Conservation (phyloP, 2,113 vertebrate genomes). For the Poeciliopsis prolifica region DNA sequence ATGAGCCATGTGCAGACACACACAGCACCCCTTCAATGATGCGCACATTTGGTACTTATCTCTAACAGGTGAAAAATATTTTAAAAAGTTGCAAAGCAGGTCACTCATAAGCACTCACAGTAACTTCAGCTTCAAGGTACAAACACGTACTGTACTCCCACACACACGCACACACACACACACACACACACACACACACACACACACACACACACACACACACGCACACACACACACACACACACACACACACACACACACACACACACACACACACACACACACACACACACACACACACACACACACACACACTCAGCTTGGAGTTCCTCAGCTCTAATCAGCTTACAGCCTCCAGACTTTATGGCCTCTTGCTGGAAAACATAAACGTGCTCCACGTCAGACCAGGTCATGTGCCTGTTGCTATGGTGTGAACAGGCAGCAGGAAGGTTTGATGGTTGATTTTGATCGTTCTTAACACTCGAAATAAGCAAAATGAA, state of each 20-base stretch:
- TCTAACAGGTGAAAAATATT: constrained; percentile 4
- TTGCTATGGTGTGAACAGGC: neutral
- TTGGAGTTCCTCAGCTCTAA: constrained; percentile 69
- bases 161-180: constrained; percentile 29
- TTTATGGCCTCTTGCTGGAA: constrained; percentile 46
- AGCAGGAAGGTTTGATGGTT: neutral
- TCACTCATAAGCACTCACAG: constrained; percentile 24
- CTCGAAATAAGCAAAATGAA: too few species aligned
- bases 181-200: constrained; percentile 27
- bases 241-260: constrained; percentile 27
- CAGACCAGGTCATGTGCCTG: neutral
- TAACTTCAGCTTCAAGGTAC: constrained; percentile 23
- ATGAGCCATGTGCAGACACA: neutral
- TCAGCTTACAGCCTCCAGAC: constrained; percentile 74
- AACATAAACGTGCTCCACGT: constrained; percentile 30
- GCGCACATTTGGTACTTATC: neutral
- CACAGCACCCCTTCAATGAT: neutral
- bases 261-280: constrained; percentile 32
- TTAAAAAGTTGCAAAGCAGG: neutral
- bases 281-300: constrained; percentile 33
- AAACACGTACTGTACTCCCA: constrained; percentile 22
- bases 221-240: constrained; percentile 22
- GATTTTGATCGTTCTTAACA: neutral
- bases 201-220: constrained; percentile 31
- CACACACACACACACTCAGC: constrained; percentile 32